Evolutionary conservation across 1,140 invertebrate species (phyloP).

Genomic region (Leptinotarsa lineolata): DNA sequence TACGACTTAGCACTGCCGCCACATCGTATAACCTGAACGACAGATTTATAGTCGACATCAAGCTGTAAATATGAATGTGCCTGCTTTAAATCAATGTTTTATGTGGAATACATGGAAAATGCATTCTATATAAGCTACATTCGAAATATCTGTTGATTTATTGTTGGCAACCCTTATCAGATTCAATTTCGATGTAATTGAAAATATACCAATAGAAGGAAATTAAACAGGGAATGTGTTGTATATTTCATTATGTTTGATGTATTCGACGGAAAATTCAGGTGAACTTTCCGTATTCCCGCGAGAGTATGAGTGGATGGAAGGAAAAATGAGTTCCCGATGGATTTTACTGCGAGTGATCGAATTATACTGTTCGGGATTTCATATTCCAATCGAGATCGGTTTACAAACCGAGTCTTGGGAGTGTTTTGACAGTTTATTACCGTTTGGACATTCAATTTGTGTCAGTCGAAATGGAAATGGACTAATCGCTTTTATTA

Average conservation of each 20-base stretch:
- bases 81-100: not conserved
- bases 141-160: not conserved
- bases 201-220: not conserved
- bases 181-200: not conserved
- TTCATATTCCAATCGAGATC: too few relatives aligned
- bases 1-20: not conserved
- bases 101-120: constrained; percentile 6
- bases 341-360: too few relatives aligned
- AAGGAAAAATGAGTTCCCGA: too few relatives aligned
- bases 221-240: not conserved
- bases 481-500: too few relatives aligned
- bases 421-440: too few relatives aligned
- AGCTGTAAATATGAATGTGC: constrained; percentile 8
- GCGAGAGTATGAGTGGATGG: too few relatives aligned
- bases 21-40: not conserved
- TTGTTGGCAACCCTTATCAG: not conserved
- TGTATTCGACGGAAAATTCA: not conserved
- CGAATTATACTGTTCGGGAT: too few relatives aligned
- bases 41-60: not conserved
- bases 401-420: too few relatives aligned
- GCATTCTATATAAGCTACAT: not conserved
- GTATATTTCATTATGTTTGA: not conserved
- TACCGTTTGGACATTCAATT: too few relatives aligned
- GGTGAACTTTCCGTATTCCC: not conserved
- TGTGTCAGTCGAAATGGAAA: too few relatives aligned